Evolutionary conservation across 2,797 vertebrate species (phyloP).

Genomic region (Girardinus metallicus): DNA sequence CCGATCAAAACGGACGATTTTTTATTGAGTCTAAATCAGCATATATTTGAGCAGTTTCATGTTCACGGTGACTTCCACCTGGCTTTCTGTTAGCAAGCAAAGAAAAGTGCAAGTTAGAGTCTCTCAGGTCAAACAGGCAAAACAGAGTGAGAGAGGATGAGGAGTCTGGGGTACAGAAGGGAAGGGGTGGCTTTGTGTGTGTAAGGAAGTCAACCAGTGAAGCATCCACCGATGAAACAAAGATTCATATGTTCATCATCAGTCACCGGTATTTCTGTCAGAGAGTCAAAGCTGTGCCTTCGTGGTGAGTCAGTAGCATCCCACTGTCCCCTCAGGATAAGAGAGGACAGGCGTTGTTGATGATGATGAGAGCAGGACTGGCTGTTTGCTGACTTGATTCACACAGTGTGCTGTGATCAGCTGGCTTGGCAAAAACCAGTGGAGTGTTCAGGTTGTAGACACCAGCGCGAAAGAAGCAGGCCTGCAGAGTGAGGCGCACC

Average conservation of each 20-base stretch:
- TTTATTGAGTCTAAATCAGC: not conserved
- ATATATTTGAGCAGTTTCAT: not conserved
- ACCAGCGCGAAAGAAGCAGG: conserved; percentile 93
- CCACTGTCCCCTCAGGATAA: not conserved
- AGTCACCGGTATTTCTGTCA: not conserved
- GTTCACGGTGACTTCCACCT: not conserved
- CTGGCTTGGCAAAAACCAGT: conserved; percentile 90
- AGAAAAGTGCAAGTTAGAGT: not conserved
- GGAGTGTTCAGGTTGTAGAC: conserved; percentile 97
- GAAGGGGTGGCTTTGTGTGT: not conserved
- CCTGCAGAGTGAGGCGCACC: conserved; percentile 85
- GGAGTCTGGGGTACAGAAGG: not conserved
- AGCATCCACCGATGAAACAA: not conserved
- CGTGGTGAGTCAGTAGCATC: not conserved
- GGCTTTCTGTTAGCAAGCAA: not conserved
- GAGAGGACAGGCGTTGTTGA: conserved; percentile 83
- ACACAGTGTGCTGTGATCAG: conserved; percentile 84
- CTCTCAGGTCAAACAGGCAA: not conserved
- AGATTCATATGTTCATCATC: not conserved
- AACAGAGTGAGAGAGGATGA: not conserved
- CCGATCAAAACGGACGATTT: not conserved
- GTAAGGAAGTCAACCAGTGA: not conserved
- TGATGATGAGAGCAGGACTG: conserved; percentile 94
- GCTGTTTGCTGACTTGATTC: conserved; percentile 91
- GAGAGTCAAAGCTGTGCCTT: not conserved